A percentile compares a stretch with the other conserved stretches of the same genome.
These are phyloP conservation scores for Cettia cetti DNA, from an alignment of 2,113 vertebrate species.

Conservation along the genomic window DNA sequence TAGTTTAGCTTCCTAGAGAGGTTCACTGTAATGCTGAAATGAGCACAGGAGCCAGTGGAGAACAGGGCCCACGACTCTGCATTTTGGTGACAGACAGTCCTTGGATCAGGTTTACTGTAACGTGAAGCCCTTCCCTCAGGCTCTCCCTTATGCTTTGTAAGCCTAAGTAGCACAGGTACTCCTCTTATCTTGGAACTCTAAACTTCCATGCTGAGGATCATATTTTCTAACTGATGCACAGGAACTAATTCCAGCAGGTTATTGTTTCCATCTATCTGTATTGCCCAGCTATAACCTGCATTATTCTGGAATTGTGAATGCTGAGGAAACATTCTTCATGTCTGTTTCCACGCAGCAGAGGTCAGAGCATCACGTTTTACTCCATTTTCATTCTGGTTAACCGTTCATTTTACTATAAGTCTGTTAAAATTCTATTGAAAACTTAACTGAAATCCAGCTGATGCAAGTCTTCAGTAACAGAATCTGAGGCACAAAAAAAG, in stretches of 20 bases:
- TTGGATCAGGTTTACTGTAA: constrained; percentile 10
- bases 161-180: background rate
- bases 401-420: background rate
- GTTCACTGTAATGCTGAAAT: background rate
- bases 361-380: background rate
- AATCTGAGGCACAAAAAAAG: background rate
- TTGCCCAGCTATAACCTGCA: background rate
- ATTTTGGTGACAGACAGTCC: background rate
- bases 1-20: background rate
- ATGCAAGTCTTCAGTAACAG: background rate
- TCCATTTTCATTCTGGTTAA: background rate
- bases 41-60: background rate
- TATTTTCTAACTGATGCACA: background rate
- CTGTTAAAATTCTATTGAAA: background rate
- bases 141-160: background rate
- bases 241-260: background rate
- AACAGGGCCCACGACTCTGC: background rate
- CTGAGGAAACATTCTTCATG: background rate
- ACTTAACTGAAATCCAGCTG: background rate
- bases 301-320: background rate
- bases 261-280: background rate
- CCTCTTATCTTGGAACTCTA: background rate
- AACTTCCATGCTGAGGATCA: background rate
- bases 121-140: background rate
- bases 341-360: background rate